Conservation (phyloP, 1,140 invertebrate species). For the Heliothis subflexa region DNA sequence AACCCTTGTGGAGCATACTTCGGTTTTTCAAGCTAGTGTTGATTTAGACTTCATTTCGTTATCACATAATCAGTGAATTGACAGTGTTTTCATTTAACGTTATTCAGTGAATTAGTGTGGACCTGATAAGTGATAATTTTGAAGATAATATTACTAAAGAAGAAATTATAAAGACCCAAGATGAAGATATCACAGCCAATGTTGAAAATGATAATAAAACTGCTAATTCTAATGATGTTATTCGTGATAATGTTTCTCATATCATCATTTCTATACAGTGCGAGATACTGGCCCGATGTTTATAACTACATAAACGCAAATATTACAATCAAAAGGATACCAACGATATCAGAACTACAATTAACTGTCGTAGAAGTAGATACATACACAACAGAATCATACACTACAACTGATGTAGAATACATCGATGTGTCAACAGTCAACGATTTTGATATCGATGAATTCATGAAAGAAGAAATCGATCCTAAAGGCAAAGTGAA, state of each 20-base stretch:
- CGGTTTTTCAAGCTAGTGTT: constrained; percentile 1
- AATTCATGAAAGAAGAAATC: constrained; percentile 37
- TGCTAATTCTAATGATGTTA: constrained; percentile 71
- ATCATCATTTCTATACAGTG: constrained; percentile 69
- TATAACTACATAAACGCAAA: constrained; percentile 77
- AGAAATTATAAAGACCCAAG: constrained; percentile 31
- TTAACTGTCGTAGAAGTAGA: constrained; percentile 57
- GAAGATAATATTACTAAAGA: neutral
- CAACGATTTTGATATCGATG: constrained; percentile 41
- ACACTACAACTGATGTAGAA: constrained; percentile 62
- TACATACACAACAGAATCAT: constrained; percentile 61
- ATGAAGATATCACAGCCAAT: constrained; percentile 69
- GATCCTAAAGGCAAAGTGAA: constrained; percentile 45
- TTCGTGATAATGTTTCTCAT: constrained; percentile 70
- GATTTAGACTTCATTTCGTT: neutral
- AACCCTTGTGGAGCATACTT: neutral
- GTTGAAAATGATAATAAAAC: constrained; percentile 66
- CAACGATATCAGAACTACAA: constrained; percentile 73
- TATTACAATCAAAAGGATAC: constrained; percentile 78
- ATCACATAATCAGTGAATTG: constrained; percentile 9
- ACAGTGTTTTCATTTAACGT: neutral
- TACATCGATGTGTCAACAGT: constrained; percentile 54
- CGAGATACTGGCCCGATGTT: constrained; percentile 75
- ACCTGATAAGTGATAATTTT: no score
- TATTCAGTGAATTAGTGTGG: neutral